Percentiles rank a stretch among this genome's conserved stretches.
These are phyloP conservation scores for Osmerus mordax DNA, from an alignment of 2,113 vertebrate genomes.

Conservation along the genomic window DNA sequence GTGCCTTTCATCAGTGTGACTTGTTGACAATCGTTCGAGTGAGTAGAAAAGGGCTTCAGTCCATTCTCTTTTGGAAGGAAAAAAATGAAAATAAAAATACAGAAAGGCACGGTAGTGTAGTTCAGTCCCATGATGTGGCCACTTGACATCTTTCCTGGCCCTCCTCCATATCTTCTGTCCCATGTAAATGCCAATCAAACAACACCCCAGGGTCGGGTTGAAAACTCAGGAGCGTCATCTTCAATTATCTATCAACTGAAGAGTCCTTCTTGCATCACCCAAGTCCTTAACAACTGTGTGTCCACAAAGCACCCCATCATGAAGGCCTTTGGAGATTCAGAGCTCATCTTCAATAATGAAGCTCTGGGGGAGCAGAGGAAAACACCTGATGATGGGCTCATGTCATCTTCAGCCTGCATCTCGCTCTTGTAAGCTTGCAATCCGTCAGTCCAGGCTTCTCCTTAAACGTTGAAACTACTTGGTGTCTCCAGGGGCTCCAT, in stretches of 20 bases:
- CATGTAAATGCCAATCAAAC: conserved; percentile 11
- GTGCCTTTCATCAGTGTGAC: conserved; percentile 22
- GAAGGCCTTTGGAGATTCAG: conserved; percentile 7
- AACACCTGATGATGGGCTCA: neutral
- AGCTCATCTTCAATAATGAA: conserved; percentile 4
- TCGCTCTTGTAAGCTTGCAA: neutral
- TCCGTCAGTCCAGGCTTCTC: conserved; percentile 8
- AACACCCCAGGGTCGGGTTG: neutral
- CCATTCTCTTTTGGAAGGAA: conserved; percentile 17
- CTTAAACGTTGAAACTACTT: conserved; percentile 16
- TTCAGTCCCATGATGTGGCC: conserved; percentile 27
- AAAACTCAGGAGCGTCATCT: neutral
- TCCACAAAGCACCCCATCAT: conserved; percentile 10
- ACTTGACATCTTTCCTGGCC: conserved; percentile 15
- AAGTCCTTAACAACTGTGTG: neutral
- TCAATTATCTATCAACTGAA: conserved; percentile 12
- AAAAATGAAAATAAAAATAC: conserved; percentile 6
- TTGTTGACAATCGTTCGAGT: conserved; percentile 19
- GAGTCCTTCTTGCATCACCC: conserved; percentile 19
- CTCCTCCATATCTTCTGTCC: conserved; percentile 36
- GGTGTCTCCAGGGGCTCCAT: neutral
- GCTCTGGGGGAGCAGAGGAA: neutral
- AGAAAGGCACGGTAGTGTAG: conserved; percentile 3
- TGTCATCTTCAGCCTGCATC: neutral
- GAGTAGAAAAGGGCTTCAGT: conserved; percentile 17